phyloP scores from a whole-genome alignment of 1,140 invertebrate species.

The Caenorhabditis remanei region DNA sequence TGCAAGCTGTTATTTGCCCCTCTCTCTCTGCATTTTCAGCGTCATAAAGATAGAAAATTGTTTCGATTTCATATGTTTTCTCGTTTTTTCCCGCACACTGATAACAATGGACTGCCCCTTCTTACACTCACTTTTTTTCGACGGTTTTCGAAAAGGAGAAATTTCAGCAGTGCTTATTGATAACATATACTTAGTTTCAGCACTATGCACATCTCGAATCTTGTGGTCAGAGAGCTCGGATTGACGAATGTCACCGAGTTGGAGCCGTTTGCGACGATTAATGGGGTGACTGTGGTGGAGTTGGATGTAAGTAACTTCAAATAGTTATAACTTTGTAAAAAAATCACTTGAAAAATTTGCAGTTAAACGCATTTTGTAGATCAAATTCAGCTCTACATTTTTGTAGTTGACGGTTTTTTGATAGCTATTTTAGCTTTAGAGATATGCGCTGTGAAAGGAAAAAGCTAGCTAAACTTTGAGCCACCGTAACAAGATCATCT shows the following conservation, averaged over 20 bases:
- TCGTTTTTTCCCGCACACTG: conserved; percentile 23
- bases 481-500: no score
- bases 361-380: no score
- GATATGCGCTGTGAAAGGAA: no score
- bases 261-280: not conserved
- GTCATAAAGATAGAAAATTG: not conserved
- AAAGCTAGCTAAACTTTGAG: no score
- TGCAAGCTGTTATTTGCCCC: no score
- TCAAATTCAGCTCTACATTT: no score
- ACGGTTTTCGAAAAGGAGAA: not conserved
- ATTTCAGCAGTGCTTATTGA: no score
- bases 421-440: no score
- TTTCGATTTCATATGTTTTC: not conserved
- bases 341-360: no score
- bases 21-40: not conserved
- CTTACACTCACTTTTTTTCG: not conserved
- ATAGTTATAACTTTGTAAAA: no score
- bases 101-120: not conserved
- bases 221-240: not conserved
- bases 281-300: conserved; percentile 11
- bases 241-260: not conserved
- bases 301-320: not conserved
- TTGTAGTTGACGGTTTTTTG: no score
- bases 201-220: conserved; percentile 5
- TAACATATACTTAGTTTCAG: no score